phyloP scores from a whole-genome alignment of 1,140 invertebrate species.

The Pissodes strobi region DNA sequence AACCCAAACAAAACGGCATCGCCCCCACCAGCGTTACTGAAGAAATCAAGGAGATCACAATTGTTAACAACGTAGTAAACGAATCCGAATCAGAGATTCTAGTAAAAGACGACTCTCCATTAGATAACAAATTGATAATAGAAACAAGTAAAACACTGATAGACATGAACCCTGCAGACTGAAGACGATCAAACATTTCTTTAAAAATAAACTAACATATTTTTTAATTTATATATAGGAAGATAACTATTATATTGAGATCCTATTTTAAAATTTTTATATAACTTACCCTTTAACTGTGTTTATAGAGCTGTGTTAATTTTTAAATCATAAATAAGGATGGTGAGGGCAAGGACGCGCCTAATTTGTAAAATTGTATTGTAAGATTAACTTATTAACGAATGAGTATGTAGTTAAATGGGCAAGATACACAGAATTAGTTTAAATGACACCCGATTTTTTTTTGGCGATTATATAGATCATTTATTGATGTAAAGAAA shows the following conservation, averaged over 20 bases:
- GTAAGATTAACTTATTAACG: constrained; percentile 35
- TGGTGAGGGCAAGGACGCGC: not conserved
- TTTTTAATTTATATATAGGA: constrained; percentile 34
- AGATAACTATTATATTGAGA: constrained; percentile 42
- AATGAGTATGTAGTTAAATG: constrained; percentile 36
- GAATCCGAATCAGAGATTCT: constrained; percentile 34
- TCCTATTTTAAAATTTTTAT: constrained; percentile 32
- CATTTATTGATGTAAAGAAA: constrained; percentile 2
- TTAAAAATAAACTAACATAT: no score
- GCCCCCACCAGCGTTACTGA: constrained; percentile 40
- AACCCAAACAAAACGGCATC: constrained; percentile 47
- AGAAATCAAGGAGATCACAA: constrained; percentile 43
- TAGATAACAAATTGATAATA: constrained; percentile 47
- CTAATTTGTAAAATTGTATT: constrained; percentile 28
- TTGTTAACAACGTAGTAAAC: constrained; percentile 37
- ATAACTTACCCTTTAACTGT: constrained; percentile 29
- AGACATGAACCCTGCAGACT: constrained; percentile 37
- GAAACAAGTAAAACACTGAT: constrained; percentile 23
- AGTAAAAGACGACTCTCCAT: constrained; percentile 51
- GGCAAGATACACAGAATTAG: constrained; percentile 24
- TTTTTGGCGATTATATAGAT: not conserved
- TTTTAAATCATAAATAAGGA: constrained; percentile 21
- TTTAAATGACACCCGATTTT: not conserved
- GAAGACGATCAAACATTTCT: constrained; percentile 13
- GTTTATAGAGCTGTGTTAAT: constrained; percentile 50